These are phyloP conservation scores for Morbakka virulenta DNA, from an alignment of 30 jellyfish, hydroid and myxozoan species.

Conservation along the genomic window DNA sequence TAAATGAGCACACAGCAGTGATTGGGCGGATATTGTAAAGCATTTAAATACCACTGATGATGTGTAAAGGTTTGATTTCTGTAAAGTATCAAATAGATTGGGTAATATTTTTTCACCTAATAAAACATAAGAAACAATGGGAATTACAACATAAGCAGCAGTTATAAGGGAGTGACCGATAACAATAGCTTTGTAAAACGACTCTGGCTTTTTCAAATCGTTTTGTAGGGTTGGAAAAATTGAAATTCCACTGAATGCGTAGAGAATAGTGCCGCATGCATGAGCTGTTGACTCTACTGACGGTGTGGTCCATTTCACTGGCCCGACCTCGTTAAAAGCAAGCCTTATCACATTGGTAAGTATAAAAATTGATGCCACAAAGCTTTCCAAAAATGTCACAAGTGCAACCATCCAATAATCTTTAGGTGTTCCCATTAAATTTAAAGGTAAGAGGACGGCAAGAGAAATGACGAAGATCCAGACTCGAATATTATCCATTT, in stretches of 20 bases:
- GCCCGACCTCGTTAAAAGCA: no score
- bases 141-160: slow-evolving; percentile 5
- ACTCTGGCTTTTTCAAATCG: slow-evolving; percentile 44
- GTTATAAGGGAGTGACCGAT: slow-evolving; percentile 40
- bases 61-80: slow-evolving; percentile 3
- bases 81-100: slow-evolving; percentile 30
- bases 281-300: slow-evolving; percentile 43
- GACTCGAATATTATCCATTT: no score
- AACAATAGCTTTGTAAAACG: slow-evolving; percentile 40
- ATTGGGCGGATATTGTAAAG: slow-evolving; percentile 33
- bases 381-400: no score
- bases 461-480: no score
- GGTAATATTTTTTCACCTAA: slow-evolving; percentile 30
- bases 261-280: slow-evolving; percentile 45
- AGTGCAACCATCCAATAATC: no score
- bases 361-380: no score
- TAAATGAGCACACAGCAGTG: slow-evolving; percentile 42
- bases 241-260: slow-evolving; percentile 55
- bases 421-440: no score
- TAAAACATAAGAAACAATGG: slow-evolving; percentile 29
- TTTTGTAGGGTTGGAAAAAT: slow-evolving; percentile 53
- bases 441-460: no score
- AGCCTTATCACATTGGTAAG: no score
- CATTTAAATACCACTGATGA: slow-evolving; percentile 13
- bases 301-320: no score